Conservation (phyloP, 2,888 invertebrate species). For the Monopis laevigella region DNA sequence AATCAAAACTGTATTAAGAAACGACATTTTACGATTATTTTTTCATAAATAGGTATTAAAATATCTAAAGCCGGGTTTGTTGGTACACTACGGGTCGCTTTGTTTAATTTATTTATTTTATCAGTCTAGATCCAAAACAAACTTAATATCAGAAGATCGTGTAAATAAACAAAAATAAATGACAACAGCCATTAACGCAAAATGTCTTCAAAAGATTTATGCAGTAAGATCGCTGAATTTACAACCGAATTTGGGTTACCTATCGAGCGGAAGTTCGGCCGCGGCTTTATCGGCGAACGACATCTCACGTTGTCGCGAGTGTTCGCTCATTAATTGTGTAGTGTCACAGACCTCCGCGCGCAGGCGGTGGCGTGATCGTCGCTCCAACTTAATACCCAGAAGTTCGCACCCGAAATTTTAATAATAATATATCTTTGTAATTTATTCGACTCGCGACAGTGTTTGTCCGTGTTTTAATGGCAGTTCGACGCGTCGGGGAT, state of each 20-base stretch:
- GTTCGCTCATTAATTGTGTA: conserved; percentile 47
- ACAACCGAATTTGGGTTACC: conserved; percentile 1
- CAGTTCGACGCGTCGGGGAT: conserved; percentile 22
- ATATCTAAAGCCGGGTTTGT: no score
- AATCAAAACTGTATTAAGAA: no score
- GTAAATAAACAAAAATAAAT: no score
- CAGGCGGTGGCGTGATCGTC: conserved; percentile 19
- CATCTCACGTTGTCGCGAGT: conserved; percentile 42
- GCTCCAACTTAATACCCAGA: conserved; percentile 44
- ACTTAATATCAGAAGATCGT: no score
- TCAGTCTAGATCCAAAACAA: no score
- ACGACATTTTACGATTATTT: no score
- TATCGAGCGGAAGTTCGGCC: conserved; percentile 3
- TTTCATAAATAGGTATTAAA: no score
- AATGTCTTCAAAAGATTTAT: conserved; percentile 9
- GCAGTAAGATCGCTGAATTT: conserved; percentile 7
- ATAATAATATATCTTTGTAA: conserved; percentile 66
- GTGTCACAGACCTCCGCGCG: conserved; percentile 28
- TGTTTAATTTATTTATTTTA: no score
- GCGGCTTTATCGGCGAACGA: conserved; percentile 4
- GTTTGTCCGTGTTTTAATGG: conserved; percentile 33
- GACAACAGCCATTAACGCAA: no score
- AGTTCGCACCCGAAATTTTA: conserved; percentile 59
- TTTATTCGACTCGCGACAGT: conserved; percentile 51
- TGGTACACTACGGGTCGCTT: no score